Percentiles rank a stretch among this genome's conserved stretches.
Conservation (phyloP, 2,888 invertebrate species). For the Drosophila anomalata region DNA sequence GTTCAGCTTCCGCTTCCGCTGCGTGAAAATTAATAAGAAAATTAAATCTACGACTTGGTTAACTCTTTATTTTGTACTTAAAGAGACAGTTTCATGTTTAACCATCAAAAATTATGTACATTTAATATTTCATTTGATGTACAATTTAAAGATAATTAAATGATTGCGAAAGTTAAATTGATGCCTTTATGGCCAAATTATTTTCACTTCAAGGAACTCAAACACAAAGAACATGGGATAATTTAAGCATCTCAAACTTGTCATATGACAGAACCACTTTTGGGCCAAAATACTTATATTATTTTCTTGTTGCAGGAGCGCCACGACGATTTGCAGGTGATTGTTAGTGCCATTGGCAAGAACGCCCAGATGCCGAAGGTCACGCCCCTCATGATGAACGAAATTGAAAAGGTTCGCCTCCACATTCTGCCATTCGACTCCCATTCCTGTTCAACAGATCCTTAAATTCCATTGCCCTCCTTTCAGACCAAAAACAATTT, state of each 20-base stretch:
- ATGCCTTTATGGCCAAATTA: background rate
- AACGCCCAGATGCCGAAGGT: conserved; percentile 81
- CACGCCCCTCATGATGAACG: conserved; percentile 81
- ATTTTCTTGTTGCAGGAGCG: conserved; percentile 74
- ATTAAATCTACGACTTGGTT: conserved; percentile 5
- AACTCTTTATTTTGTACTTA: no score
- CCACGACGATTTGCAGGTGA: conserved; percentile 82
- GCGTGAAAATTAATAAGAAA: conserved; percentile 6
- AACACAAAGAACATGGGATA: background rate
- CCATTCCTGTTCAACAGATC: conserved; percentile 5
- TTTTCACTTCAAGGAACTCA: background rate
- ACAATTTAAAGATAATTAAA: background rate
- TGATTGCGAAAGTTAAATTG: background rate
- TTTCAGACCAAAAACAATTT: conserved; percentile 82
- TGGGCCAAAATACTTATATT: background rate
- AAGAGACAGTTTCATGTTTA: no score
- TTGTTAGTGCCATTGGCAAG: conserved; percentile 82
- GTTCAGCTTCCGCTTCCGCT: conserved; percentile 37
- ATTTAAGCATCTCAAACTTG: background rate
- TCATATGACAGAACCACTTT: background rate
- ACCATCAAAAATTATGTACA: background rate
- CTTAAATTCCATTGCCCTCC: conserved; percentile 13
- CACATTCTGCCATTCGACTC: conserved; percentile 20
- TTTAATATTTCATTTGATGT: background rate
- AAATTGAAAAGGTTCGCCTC: conserved; percentile 81